A percentile compares a stretch with the other conserved stretches of the same genome.
phyloP scores from a whole-genome alignment of 2,797 vertebrate genomes.

The Pachyuromys duprasi region DNA sequence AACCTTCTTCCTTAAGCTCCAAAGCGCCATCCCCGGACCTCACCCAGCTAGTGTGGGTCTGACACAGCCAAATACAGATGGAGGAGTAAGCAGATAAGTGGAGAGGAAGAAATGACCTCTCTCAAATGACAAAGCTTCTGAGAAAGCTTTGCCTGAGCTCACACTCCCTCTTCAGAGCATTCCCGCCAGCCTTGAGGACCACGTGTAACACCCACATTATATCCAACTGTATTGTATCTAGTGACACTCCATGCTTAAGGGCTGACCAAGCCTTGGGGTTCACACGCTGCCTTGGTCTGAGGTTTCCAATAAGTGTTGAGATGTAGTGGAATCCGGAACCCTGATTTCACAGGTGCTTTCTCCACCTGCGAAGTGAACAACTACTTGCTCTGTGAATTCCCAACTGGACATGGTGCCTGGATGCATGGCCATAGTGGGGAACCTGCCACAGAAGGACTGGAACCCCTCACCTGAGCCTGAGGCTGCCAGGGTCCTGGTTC shows the following conservation, averaged over 20 bases:
- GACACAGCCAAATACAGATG: neutral
- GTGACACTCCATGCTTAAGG: neutral
- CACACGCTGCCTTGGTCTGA: neutral
- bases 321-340: neutral
- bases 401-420: neutral
- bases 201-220: accelerated
- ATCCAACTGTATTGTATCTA: neutral
- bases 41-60: neutral
- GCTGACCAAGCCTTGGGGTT: neutral
- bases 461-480: neutral
- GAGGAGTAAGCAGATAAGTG: neutral
- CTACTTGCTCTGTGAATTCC: neutral
- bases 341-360: neutral
- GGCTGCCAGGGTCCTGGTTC: neutral
- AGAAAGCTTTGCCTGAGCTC: neutral
- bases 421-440: neutral
- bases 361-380: neutral
- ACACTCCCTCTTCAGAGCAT: neutral
- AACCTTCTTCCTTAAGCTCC: neutral
- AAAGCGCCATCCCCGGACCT: neutral
- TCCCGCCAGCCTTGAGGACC: neutral
- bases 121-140: neutral
- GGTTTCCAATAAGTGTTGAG: neutral
- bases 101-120: neutral
- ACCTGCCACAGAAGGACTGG: neutral